A percentile compares a stretch with the other conserved stretches of the same genome.
These are phyloP conservation scores for Neodon shergylaensis DNA, from an alignment of 2,113 vertebrate genomes.

Conservation along the genomic window DNA sequence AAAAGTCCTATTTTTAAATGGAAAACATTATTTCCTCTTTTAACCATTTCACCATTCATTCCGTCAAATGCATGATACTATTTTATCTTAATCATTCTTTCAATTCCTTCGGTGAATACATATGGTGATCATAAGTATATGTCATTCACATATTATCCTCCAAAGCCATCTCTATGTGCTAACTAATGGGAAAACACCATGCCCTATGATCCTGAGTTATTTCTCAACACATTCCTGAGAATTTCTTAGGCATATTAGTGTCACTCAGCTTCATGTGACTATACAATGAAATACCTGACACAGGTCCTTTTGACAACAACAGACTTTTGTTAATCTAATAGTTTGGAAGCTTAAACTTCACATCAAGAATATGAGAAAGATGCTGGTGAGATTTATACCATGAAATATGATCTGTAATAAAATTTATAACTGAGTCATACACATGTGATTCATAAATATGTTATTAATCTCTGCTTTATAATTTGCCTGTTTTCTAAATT, in stretches of 20 bases:
- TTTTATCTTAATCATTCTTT: slow-evolving; percentile 35
- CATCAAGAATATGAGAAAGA: not conserved
- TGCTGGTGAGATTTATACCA: not conserved
- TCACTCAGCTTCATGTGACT: not conserved
- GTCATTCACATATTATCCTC: not conserved
- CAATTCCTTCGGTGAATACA: not conserved
- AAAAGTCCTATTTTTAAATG: slow-evolving; percentile 5
- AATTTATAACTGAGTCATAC: not conserved
- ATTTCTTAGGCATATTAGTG: not conserved
- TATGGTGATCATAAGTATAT: not conserved
- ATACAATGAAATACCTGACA: not conserved
- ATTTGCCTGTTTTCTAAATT: not conserved
- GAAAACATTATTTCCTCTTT: not conserved
- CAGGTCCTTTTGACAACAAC: not conserved
- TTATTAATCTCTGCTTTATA: not conserved
- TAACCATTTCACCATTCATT: not conserved
- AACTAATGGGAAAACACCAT: not conserved
- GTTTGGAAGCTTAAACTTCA: not conserved
- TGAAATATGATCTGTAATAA: not conserved
- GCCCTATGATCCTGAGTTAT: not conserved
- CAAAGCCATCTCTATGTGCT: not conserved
- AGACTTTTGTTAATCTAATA: not conserved
- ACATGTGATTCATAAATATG: not conserved
- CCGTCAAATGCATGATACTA: slow-evolving; percentile 6
- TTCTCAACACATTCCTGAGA: not conserved